A percentile compares a stretch with the other conserved stretches of the same genome.
phyloP scores from a whole-genome alignment of 2,888 invertebrate species.

The Callinectes sapidus region DNA sequence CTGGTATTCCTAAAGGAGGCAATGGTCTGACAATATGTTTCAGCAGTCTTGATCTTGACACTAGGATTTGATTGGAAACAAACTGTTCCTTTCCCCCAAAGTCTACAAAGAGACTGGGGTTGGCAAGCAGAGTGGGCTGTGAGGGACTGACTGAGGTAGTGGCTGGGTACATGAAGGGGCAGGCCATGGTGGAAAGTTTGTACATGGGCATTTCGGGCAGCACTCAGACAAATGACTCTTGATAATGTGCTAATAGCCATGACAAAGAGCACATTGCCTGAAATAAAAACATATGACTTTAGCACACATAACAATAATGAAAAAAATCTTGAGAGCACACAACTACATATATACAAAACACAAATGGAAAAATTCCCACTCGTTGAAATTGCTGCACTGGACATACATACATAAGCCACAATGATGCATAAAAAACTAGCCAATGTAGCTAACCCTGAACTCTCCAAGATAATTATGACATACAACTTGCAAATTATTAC shows the following conservation, averaged over 20 bases:
- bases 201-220: neutral
- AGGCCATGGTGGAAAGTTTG: neutral
- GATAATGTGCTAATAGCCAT: conserved; percentile 3
- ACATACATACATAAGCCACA: too few relatives aligned
- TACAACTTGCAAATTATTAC: too few relatives aligned
- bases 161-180: neutral
- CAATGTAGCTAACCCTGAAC: too few relatives aligned
- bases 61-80: neutral
- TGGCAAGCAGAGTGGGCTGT: neutral
- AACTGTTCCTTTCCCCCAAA: neutral
- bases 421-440: too few relatives aligned
- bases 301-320: neutral
- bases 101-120: neutral
- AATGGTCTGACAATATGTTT: neutral
- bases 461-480: too few relatives aligned
- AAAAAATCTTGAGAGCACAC: neutral
- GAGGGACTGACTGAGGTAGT: neutral
- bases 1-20: neutral
- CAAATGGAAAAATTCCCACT: neutral
- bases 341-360: neutral
- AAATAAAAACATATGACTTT: conserved; percentile 5
- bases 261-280: neutral
- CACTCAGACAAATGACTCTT: neutral
- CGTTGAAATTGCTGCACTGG: too few relatives aligned
- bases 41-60: neutral